Conservation (phyloP, 2,113 vertebrate genomes). For the Myrmecobius fasciatus region DNA sequence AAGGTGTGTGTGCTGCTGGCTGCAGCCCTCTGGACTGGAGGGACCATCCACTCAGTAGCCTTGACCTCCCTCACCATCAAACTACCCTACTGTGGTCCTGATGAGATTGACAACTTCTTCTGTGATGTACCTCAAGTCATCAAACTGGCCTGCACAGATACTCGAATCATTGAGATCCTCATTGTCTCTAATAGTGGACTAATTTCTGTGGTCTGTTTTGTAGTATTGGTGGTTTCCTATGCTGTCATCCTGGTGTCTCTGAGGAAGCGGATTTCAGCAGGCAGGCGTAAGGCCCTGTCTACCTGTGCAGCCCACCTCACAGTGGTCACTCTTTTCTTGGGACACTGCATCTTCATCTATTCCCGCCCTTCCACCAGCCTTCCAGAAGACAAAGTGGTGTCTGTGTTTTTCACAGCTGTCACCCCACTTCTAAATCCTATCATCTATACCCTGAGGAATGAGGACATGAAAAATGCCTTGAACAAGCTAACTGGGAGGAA, state of each 20-base stretch:
- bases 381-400: slow-evolving; percentile 77
- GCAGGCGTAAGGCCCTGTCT: slow-evolving; percentile 76
- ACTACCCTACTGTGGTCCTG: slow-evolving; percentile 79
- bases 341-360: slow-evolving; percentile 80
- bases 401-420: slow-evolving; percentile 77
- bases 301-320: slow-evolving; percentile 80
- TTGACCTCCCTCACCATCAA: slow-evolving; percentile 76
- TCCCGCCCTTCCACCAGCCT: slow-evolving; percentile 78
- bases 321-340: slow-evolving; percentile 75
- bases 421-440: slow-evolving; percentile 81
- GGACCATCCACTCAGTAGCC: slow-evolving; percentile 75
- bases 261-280: slow-evolving; percentile 66
- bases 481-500: slow-evolving; percentile 64
- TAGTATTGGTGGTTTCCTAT: slow-evolving; percentile 77
- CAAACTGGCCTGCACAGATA: slow-evolving; percentile 76
- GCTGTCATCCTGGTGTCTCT: slow-evolving; percentile 75
- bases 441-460: slow-evolving; percentile 80
- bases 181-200: slow-evolving; percentile 78
- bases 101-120: slow-evolving; percentile 81
- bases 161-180: slow-evolving; percentile 75
- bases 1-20: slow-evolving; percentile 75
- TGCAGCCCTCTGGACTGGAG: slow-evolving; percentile 71
- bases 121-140: slow-evolving; percentile 79
- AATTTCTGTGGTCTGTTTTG: slow-evolving; percentile 76
- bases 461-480: slow-evolving; percentile 79